Evolutionary conservation across 1,140 invertebrate species (phyloP), one percentile per base, ranked within the genome.

Genomic region (Metaphire vulgaris): DNA sequence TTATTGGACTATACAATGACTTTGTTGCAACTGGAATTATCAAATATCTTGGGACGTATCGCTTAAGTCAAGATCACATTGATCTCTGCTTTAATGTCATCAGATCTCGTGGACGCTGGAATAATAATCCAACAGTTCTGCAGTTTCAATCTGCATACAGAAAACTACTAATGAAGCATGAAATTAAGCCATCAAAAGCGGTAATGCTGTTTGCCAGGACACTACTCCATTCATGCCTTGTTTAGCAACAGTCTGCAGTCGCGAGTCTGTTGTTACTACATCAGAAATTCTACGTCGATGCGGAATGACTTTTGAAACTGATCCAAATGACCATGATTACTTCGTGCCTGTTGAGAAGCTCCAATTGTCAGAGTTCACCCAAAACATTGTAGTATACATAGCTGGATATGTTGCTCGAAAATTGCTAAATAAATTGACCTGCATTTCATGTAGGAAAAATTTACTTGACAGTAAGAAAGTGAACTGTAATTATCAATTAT

Each of bases 11-110:
- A 16, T 69, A 15, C 34, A n/a, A 75, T 26, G 30, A 28, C 16
- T 68, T 77, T 30, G 67, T 78, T 16, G 65, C 33, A 70, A 26
- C 2, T 31, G 26, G 64, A 33, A 2, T 1, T 28, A 30, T 79
- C 56, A 33, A 0, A 14, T 79, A 77, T 70, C 41, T 78, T 14
- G 64, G 67, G 2, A 83, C 81, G 0, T 84, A 85, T 76, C 86
- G 84, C 79, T 73, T 86, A 2, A 82, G 80, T 26, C 84, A 86
- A 78, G 83, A 87, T 77, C 83, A 87, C 76, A 30, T 86, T 15
- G 83, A 87, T 81, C 69, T 85, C 33, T 83, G 86, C 76, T 87
- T 87, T 75, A 75, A 79, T n/a, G 66, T 29, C 0, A 81, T 87
- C n/a, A 34, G 85, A 70, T 72, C 77, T 64, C 75, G 81, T 41